Conservation (phyloP, 2,113 vertebrate genomes). For the Panthera uncia region DNA sequence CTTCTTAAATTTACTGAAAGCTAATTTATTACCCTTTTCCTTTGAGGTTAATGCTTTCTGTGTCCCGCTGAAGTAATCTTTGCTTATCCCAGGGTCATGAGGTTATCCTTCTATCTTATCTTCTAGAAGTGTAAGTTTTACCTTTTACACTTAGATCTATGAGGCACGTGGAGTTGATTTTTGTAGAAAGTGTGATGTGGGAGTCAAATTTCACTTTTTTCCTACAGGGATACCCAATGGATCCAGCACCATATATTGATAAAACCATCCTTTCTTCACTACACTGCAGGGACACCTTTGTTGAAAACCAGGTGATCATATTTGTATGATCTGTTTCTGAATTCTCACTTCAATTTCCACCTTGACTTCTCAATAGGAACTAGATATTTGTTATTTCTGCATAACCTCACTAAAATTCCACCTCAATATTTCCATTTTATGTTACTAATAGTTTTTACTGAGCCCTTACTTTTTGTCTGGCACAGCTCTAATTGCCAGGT, state of each 20-base stretch:
- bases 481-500: neutral
- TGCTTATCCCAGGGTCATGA: neutral
- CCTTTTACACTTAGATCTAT: neutral
- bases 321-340: neutral
- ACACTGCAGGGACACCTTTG: neutral
- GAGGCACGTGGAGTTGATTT: neutral
- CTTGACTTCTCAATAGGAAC: neutral
- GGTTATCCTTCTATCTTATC: neutral
- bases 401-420: neutral
- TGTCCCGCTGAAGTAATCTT: neutral
- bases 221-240: neutral
- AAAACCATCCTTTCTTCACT: neutral
- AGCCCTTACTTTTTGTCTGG: constrained; percentile 10
- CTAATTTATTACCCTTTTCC: neutral
- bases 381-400: neutral
- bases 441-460: neutral
- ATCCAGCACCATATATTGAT: neutral
- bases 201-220: neutral
- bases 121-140: neutral
- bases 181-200: neutral
- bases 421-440: neutral
- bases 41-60: neutral
- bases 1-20: constrained; percentile 17
- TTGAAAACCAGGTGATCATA: neutral
- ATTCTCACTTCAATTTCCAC: neutral